Conservation (phyloP, 2,888 invertebrate genomes). For the Cartodere bifasciata region DNA sequence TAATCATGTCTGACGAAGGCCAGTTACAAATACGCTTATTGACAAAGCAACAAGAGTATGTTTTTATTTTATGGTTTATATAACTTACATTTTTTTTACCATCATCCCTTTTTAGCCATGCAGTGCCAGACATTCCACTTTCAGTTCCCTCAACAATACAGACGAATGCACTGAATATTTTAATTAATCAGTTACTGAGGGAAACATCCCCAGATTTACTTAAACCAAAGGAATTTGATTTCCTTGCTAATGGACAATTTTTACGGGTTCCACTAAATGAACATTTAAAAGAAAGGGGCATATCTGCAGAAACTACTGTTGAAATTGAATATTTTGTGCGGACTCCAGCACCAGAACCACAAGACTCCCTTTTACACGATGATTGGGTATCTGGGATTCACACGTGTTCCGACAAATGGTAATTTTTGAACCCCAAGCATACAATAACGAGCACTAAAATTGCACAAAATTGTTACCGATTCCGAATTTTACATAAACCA, state of each 20-base stretch:
- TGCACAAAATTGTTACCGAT: background rate
- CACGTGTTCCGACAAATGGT: slow-evolving; percentile 23
- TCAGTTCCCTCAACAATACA: slow-evolving; percentile 66
- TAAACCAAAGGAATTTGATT: slow-evolving; percentile 65
- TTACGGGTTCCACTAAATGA: slow-evolving; percentile 57
- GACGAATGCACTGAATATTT: slow-evolving; percentile 55
- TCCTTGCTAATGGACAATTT: slow-evolving; percentile 74
- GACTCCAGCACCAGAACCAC: slow-evolving; percentile 82
- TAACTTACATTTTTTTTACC: background rate
- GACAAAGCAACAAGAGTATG: slow-evolving; percentile 73
- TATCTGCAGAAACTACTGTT: slow-evolving; percentile 73
- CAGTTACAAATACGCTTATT: slow-evolving; percentile 67
- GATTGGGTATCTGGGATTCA: slow-evolving; percentile 79
- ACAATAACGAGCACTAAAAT: background rate
- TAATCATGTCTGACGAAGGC: slow-evolving; percentile 32
- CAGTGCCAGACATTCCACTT: slow-evolving; percentile 74
- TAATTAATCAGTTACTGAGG: slow-evolving; percentile 67
- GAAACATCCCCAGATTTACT: slow-evolving; percentile 37
- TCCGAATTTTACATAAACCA: background rate
- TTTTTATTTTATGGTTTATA: slow-evolving; percentile 19
- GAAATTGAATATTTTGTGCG: slow-evolving; percentile 87
- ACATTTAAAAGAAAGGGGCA: slow-evolving; percentile 60
- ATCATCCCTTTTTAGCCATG: slow-evolving; percentile 50
- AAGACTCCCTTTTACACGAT: slow-evolving; percentile 86
- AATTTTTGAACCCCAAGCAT: slow-evolving; percentile 6